Evolutionary conservation across 2,888 invertebrate species (phyloP).

Genomic region (Perizoma affinitatum): DNA sequence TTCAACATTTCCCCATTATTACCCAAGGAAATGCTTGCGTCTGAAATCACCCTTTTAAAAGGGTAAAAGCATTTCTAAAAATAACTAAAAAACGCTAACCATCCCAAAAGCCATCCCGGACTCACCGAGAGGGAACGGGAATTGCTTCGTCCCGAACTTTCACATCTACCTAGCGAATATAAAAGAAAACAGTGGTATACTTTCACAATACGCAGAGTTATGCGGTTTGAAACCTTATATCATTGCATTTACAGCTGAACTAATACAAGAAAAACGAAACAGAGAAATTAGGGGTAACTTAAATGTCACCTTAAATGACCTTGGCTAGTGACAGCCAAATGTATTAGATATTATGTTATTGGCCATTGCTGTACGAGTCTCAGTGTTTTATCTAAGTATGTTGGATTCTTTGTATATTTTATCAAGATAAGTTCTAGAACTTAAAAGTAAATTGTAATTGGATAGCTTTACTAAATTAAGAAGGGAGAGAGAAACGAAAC

Average conservation of each 20-base stretch:
- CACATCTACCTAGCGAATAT: conserved; percentile 40
- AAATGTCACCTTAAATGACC: conserved; percentile 28
- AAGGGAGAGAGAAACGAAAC: too few relatives aligned
- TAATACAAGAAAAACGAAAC: conserved; percentile 15
- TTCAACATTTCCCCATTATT: conserved; percentile 15
- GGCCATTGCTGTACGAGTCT: conserved; percentile 1
- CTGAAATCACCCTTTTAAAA: conserved; percentile 30
- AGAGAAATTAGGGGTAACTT: conserved; percentile 30
- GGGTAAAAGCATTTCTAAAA: conserved; percentile 33
- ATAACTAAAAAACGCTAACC: conserved; percentile 35
- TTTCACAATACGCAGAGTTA: conserved; percentile 12
- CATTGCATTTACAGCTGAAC: neutral
- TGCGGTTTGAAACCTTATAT: conserved; percentile 14
- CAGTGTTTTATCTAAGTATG: too few relatives aligned
- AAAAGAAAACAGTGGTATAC: conserved; percentile 40
- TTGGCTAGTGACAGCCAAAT: conserved; percentile 21
- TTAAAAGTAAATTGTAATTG: too few relatives aligned
- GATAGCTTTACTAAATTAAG: too few relatives aligned
- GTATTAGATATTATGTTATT: conserved; percentile 19
- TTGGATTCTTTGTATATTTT: too few relatives aligned
- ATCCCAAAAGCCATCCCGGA: conserved; percentile 26
- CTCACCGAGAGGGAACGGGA: conserved; percentile 37
- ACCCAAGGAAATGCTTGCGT: conserved; percentile 25
- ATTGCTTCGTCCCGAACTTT: conserved; percentile 41
- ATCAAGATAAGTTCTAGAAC: too few relatives aligned